phyloP scores from a whole-genome alignment of 2,888 invertebrate genomes.

The Agriotes lineatus region DNA sequence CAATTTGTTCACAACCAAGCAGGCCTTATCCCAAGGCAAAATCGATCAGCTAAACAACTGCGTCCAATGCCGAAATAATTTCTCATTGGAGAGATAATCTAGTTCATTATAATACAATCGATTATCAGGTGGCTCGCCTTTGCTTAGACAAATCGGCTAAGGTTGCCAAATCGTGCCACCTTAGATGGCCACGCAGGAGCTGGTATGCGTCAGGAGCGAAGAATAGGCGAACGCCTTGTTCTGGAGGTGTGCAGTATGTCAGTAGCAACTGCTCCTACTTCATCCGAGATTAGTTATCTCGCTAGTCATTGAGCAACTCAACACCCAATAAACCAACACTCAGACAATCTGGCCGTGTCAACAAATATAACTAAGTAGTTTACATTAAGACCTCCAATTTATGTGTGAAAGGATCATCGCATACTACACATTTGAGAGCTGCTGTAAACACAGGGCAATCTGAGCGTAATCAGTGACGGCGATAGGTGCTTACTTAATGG shows the following conservation, averaged over 20 bases:
- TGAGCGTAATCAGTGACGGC: constrained; percentile 35
- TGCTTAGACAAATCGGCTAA: no score
- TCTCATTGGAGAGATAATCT: no score
- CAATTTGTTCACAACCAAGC: no score
- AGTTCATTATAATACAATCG: no score
- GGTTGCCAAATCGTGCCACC: no score
- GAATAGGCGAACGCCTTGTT: not conserved
- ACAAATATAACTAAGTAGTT: constrained; percentile 53
- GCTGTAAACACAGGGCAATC: constrained; percentile 47
- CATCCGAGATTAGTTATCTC: constrained; percentile 1
- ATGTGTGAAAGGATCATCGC: constrained; percentile 48
- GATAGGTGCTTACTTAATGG: constrained; percentile 41
- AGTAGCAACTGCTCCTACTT: constrained; percentile 8
- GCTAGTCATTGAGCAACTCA: constrained; percentile 35
- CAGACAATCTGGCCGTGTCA: constrained; percentile 43
- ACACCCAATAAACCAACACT: constrained; percentile 51
- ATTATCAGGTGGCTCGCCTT: no score
- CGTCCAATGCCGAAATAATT: no score
- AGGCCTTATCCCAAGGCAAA: no score
- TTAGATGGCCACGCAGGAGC: no score
- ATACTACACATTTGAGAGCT: constrained; percentile 42
- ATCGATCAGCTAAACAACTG: no score
- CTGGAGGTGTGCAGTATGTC: not conserved
- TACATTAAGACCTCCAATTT: constrained; percentile 50
- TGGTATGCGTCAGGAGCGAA: no score